Conservation (phyloP, 1,140 invertebrate species). For the Rhizoglyphus robini region DNA sequence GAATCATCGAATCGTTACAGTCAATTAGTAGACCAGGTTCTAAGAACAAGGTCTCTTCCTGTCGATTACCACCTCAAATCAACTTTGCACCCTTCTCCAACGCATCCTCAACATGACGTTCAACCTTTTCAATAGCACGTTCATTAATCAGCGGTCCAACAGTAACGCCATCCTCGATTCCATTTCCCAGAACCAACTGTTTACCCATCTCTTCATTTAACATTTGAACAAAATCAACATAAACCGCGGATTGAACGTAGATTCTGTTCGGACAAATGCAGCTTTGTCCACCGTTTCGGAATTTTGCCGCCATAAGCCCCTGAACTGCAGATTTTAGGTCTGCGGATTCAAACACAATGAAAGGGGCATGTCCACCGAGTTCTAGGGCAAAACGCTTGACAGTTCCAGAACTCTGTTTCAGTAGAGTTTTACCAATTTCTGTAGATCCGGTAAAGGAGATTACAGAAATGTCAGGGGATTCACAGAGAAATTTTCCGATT, state of each 20-base stretch:
- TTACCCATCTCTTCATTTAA: slow-evolving; percentile 51
- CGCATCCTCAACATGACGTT: slow-evolving; percentile 30
- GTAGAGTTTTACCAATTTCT: too few species aligned
- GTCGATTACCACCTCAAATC: slow-evolving; percentile 58
- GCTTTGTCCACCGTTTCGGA: too few species aligned
- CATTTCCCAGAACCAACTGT: slow-evolving; percentile 64
- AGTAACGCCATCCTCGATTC: slow-evolving; percentile 51
- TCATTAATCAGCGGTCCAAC: slow-evolving; percentile 84
- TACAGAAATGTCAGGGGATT: slow-evolving; percentile 62
- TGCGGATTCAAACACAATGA: too few species aligned
- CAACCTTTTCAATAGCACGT: slow-evolving; percentile 59
- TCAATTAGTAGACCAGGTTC: too few species aligned
- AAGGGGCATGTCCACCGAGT: too few species aligned
- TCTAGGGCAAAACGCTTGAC: too few species aligned
- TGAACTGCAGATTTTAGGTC: slow-evolving; percentile 90
- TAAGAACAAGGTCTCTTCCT: too few species aligned
- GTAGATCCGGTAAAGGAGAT: too few species aligned
- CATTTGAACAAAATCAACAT: slow-evolving; percentile 64
- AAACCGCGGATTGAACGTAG: slow-evolving; percentile 69
- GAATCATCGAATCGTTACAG: slow-evolving; percentile 41
- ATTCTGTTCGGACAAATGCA: slow-evolving; percentile 87
- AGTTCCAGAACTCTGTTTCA: too few species aligned
- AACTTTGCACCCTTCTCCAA: slow-evolving; percentile 62
- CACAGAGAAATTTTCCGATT: slow-evolving; percentile 74
- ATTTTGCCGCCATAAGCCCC: slow-evolving; percentile 84